Evolutionary conservation across 2,797 vertebrate species (phyloP).

Genomic region (Alauda arvensis): DNA sequence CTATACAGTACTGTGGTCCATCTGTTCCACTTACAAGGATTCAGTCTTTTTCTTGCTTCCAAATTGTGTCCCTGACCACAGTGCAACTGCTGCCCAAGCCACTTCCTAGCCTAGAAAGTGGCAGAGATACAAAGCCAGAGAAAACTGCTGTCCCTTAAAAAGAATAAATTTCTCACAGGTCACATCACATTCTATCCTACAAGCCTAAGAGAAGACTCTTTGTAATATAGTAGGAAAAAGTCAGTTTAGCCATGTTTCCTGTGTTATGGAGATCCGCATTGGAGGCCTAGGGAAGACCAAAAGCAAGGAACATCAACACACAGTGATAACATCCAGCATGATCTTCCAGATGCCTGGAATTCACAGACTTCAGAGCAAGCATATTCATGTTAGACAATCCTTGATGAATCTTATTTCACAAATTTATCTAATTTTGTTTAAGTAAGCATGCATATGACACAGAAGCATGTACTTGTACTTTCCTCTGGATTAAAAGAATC

Average conservation of each 20-base stretch:
- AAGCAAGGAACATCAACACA: too few species aligned
- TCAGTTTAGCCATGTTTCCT: not conserved
- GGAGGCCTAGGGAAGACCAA: not conserved
- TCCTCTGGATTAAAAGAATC: not conserved
- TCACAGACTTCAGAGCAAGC: not conserved
- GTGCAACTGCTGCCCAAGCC: not conserved
- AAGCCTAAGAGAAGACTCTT: not conserved
- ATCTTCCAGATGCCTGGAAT: not conserved
- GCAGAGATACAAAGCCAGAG: not conserved
- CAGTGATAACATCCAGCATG: not conserved
- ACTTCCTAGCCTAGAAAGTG: not conserved
- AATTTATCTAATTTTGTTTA: not conserved
- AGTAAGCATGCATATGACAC: not conserved
- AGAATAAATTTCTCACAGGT: not conserved
- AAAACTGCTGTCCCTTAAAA: not conserved
- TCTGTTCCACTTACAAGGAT: not conserved
- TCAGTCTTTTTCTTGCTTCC: not conserved
- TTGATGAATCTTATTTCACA: not conserved
- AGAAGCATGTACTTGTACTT: not conserved
- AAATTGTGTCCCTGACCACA: not conserved
- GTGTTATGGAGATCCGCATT: not conserved
- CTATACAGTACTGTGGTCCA: too few species aligned
- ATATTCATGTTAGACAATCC: not conserved
- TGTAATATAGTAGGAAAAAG: not conserved
- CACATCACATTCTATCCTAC: accelerated